Base-by-base conservation (phyloP, 2,113 vertebrate genomes). In the Accipiter cooperii region DNA sequence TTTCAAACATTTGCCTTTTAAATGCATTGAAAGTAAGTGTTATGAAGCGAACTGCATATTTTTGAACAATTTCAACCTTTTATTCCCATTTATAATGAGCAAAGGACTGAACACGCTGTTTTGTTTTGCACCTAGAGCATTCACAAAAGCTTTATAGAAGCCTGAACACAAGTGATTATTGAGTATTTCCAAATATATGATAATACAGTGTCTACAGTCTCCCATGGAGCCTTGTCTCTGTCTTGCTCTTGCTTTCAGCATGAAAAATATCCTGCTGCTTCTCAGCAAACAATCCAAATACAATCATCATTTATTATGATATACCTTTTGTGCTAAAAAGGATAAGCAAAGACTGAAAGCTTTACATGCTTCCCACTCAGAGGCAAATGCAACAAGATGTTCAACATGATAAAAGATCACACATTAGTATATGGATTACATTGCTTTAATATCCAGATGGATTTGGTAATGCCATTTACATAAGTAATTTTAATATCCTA, bases 111-210 rank as follows among this genome's bases (percentile, higher is more conserved):
- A 93, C 66, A 87, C 64, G 58, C 66, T 89, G 52, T 34, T 96
- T 89, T 63, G 47, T 58, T n/a, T 51, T 78, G 70, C 73, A 96
- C 51, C 66, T 86, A 82, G 46, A 84, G 33, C 47, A 69, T 71
- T 88, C 66, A 84, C n/a, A 93, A 86, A 93, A 84, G 64, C 73
- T 86, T 88, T 65, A 80, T 26, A 87, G 66, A 77, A 93, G 68
- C 75, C 44, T 90, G 66, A 82, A 91, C 60, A 54, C 3, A 76
- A 85, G 40, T 81, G 68, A 95, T 93, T 94, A 91, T 92, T 91
- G 69, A 91, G 42, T 95, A 84, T 94, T 96, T 89, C 73, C 78
- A 84, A 96, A 97, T 86, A 92, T 54, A 95, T 94, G 86, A 58
- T 95, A 96, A 82, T 94, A 93, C 49, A 44, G 38, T 42, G 19